These are phyloP conservation scores for Neotragus moschatus DNA, from an alignment of 2,113 vertebrate genomes.

Conservation along the genomic window DNA sequence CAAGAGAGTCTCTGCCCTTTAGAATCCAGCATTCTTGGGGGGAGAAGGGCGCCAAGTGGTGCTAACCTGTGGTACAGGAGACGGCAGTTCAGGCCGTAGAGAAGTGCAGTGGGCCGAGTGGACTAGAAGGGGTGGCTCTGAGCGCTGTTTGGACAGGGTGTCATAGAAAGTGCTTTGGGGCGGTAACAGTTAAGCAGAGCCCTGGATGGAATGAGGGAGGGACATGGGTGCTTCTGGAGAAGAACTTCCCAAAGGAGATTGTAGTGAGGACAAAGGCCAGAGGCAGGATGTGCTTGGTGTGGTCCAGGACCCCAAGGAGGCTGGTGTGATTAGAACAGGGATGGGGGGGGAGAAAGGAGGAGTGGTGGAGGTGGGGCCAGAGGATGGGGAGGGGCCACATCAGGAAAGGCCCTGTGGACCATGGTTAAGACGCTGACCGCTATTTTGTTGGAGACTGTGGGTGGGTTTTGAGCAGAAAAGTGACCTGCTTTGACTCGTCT, in stretches of 20 bases:
- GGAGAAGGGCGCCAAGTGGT: too few species aligned
- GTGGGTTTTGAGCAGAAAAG: neutral
- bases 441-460: neutral
- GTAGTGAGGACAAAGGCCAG: neutral
- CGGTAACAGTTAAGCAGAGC: neutral
- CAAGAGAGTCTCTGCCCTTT: too few species aligned
- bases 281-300: neutral
- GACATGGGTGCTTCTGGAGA: neutral
- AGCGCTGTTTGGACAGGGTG: rapidly evolving
- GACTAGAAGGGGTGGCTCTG: neutral
- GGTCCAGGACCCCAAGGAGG: neutral
- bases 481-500: neutral
- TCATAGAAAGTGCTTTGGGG: neutral
- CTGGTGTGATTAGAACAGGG: neutral
- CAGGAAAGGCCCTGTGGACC: neutral
- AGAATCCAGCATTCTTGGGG: neutral
- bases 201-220: neutral
- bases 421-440: too few species aligned
- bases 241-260: too few species aligned
- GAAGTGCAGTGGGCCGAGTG: neutral
- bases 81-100: neutral
- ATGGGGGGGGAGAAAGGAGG: neutral
- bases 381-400: neutral
- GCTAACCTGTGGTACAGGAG: rapidly evolving
- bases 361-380: neutral